phyloP scores from a whole-genome alignment of 2,888 invertebrate species.

The Zaprionus bogoriensis region DNA sequence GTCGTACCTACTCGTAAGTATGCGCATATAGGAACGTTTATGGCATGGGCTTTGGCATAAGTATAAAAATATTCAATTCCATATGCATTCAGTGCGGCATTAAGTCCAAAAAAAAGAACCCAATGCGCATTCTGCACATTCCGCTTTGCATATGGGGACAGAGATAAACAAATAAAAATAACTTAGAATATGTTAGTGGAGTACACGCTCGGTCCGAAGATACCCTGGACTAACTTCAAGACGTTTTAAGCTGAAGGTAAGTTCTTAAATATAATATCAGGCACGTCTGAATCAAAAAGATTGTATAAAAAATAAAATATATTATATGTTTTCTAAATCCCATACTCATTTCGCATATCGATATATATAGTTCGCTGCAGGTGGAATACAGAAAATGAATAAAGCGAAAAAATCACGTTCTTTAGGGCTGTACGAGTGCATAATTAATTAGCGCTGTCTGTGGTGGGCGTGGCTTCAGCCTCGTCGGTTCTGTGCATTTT shows the following conservation, averaged over 20 bases:
- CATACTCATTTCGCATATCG: too few species aligned
- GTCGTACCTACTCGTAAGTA: conserved; percentile 50
- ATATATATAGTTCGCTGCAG: too few species aligned
- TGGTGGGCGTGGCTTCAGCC: conserved; percentile 34
- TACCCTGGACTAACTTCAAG: background rate
- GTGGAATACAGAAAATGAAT: background rate
- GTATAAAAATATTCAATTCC: conserved; percentile 61
- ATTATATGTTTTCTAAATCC: too few species aligned
- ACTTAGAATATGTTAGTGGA: background rate
- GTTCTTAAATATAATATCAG: background rate
- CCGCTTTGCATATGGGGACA: conserved; percentile 50
- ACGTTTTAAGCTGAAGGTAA: background rate
- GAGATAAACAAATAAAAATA: conserved; percentile 29
- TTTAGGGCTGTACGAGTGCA: conserved; percentile 30
- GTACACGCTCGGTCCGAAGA: background rate
- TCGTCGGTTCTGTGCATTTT: conserved; percentile 2
- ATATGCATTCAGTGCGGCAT: conserved; percentile 51
- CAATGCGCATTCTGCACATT: conserved; percentile 36
- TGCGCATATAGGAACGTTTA: conserved; percentile 45
- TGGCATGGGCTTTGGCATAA: conserved; percentile 40
- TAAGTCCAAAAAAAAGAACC: conserved; percentile 42
- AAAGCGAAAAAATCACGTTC: background rate
- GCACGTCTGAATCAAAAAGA: too few species aligned
- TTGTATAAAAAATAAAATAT: too few species aligned
- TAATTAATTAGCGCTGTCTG: conserved; percentile 59